phyloP scores from a whole-genome alignment of 1,140 invertebrate genomes.

The Meloidogyne chitwoodi region DNA sequence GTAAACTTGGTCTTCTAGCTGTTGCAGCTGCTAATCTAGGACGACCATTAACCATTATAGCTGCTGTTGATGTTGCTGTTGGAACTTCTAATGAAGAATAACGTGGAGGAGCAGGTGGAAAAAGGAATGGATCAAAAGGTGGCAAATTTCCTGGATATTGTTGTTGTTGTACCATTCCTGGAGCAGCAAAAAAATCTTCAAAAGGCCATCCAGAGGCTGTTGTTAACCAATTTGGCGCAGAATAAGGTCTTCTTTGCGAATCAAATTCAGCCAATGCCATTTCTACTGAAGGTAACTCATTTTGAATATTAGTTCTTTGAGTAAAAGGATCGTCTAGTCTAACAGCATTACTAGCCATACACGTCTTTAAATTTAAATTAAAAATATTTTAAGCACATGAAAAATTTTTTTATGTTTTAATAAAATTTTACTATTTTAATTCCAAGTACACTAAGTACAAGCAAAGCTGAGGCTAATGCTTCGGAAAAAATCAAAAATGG shows the following conservation, averaged over 20 bases:
- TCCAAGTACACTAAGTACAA: constrained; percentile 16
- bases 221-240: constrained; percentile 11
- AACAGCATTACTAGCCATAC: constrained; percentile 3
- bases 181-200: not conserved
- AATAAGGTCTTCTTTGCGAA: constrained; percentile 6
- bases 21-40: not conserved
- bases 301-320: not conserved
- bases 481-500: constrained; percentile 27
- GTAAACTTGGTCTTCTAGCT: not conserved
- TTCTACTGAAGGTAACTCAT: not conserved
- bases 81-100: constrained; percentile 24
- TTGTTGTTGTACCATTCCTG: constrained; percentile 14
- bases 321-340: not conserved
- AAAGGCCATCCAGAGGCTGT: not conserved
- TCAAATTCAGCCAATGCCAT: not conserved
- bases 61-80: not conserved
- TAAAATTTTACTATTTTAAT: constrained; percentile 11
- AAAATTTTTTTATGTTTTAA: not conserved
- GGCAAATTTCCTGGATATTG: not conserved
- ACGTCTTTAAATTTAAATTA: not conserved
- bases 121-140: constrained; percentile 12
- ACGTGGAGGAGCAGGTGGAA: constrained; percentile 24
- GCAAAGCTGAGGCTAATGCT: constrained; percentile 20
- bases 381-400: not conserved
- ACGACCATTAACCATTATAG: not conserved